A percentile compares a stretch with the other conserved stretches of the same genome.
These are phyloP conservation scores for Platynereis dumerilii DNA, from an alignment of 2,888 invertebrate genomes.

Conservation along the genomic window DNA sequence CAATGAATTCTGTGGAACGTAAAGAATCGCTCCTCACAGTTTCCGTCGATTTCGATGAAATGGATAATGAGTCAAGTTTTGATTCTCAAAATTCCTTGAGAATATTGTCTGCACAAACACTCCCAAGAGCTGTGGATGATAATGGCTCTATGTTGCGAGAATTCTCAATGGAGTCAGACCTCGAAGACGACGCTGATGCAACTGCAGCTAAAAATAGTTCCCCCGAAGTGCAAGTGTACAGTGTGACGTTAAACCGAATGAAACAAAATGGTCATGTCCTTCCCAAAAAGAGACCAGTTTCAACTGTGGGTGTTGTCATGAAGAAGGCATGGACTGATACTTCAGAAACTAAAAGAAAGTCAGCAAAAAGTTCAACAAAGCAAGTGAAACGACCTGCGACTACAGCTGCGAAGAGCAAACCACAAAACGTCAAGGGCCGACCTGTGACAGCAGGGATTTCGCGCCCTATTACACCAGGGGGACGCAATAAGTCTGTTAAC, in stretches of 20 bases:
- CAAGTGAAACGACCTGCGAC: not conserved
- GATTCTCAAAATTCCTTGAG: too few species aligned
- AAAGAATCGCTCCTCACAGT: too few species aligned
- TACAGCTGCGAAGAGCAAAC: not conserved
- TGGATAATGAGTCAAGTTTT: too few species aligned
- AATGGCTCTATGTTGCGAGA: not conserved
- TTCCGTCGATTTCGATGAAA: not conserved
- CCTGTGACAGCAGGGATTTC: not conserved
- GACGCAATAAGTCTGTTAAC: not conserved
- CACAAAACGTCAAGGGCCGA: not conserved
- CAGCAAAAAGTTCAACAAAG: not conserved
- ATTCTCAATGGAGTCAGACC: not conserved
- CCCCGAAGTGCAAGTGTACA: too few species aligned
- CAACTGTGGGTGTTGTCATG: too few species aligned
- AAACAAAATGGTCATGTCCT: too few species aligned
- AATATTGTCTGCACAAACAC: too few species aligned
- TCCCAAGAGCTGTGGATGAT: not conserved
- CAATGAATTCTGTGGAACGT: too few species aligned
- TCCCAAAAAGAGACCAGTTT: too few species aligned
- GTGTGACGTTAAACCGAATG: too few species aligned
- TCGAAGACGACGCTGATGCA: not conserved
- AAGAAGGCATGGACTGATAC: not conserved
- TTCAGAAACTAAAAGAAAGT: not conserved
- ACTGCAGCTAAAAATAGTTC: not conserved
- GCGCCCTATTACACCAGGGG: not conserved